A percentile compares a stretch with the other conserved stretches of the same genome.
These are phyloP conservation scores for Psammodynastes pulverulentus DNA, from an alignment of 2,113 vertebrate genomes.

Conservation along the genomic window DNA sequence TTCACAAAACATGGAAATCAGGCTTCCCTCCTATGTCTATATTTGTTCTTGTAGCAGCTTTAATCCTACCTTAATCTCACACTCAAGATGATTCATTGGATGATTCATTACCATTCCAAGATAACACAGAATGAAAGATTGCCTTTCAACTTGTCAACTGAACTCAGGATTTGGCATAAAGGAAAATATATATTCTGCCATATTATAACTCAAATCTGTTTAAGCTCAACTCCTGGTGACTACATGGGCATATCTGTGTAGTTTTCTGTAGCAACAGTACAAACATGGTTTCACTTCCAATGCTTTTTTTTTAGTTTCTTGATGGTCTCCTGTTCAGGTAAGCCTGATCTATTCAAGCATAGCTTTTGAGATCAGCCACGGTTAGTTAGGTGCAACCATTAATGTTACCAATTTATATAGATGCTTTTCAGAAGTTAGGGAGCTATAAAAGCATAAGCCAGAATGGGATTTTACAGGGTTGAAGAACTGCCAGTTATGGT, in stretches of 20 bases:
- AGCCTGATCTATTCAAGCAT: neutral
- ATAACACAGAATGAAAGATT: neutral
- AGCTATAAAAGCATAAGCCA: neutral
- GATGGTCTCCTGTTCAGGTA: neutral
- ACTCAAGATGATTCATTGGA: neutral
- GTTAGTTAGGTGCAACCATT: neutral
- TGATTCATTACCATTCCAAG: neutral
- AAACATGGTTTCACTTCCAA: neutral
- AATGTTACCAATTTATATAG: neutral
- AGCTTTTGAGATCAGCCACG: neutral
- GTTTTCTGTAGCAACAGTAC: neutral
- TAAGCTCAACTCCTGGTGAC: neutral
- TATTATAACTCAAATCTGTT: neutral
- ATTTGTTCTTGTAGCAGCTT: neutral
- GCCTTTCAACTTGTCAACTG: neutral
- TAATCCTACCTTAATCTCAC: slow-evolving; percentile 3
- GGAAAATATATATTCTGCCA: neutral
- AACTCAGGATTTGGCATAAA: neutral
- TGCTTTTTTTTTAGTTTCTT: neutral
- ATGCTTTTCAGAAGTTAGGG: neutral
- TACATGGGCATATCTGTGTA: neutral
- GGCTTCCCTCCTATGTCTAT: neutral
- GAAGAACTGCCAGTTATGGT: neutral
- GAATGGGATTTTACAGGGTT: neutral
- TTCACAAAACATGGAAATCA: neutral